A percentile compares a stretch with the other conserved stretches of the same genome.
Conservation (phyloP, 2,797 vertebrate genomes). For the Okamejei kenojei region DNA sequence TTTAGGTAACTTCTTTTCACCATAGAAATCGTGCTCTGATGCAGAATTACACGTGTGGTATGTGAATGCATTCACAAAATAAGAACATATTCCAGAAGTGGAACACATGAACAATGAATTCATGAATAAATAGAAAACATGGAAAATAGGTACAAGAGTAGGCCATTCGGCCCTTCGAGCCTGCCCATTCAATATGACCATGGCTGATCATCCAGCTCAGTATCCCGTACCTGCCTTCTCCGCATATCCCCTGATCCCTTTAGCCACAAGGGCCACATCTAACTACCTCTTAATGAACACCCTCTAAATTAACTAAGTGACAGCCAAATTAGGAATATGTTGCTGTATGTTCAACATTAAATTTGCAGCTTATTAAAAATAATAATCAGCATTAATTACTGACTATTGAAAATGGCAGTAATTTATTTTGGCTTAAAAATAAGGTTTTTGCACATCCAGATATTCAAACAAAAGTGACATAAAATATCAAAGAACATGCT, state of each 20-base stretch:
- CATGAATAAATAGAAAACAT: conserved; percentile 4
- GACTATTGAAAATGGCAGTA: not conserved
- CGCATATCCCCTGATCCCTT: too few relatives aligned
- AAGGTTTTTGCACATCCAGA: not conserved
- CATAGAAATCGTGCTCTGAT: not conserved
- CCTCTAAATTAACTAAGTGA: not conserved
- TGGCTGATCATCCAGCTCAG: too few relatives aligned
- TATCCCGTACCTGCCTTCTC: too few relatives aligned
- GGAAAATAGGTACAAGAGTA: too few relatives aligned
- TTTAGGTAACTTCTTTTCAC: conserved; percentile 5
- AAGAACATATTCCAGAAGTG: conserved; percentile 21
- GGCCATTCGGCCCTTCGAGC: too few relatives aligned
- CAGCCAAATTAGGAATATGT: not conserved
- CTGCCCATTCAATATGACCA: too few relatives aligned
- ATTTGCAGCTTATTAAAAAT: not conserved
- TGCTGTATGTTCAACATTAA: not conserved
- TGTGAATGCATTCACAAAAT: not conserved
- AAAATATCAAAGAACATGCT: not conserved
- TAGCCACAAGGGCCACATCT: too few relatives aligned
- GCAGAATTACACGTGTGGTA: not conserved
- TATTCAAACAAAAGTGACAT: not conserved
- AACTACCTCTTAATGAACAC: too few relatives aligned
- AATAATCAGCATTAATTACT: not conserved
- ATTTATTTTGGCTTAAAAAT: not conserved
- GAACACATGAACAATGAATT: not conserved